Evolutionary conservation across 92 coral and sea anemone species (phyloP), one percentile per base, ranked within the genome.

Genomic region (Zoanthus solanderi): DNA sequence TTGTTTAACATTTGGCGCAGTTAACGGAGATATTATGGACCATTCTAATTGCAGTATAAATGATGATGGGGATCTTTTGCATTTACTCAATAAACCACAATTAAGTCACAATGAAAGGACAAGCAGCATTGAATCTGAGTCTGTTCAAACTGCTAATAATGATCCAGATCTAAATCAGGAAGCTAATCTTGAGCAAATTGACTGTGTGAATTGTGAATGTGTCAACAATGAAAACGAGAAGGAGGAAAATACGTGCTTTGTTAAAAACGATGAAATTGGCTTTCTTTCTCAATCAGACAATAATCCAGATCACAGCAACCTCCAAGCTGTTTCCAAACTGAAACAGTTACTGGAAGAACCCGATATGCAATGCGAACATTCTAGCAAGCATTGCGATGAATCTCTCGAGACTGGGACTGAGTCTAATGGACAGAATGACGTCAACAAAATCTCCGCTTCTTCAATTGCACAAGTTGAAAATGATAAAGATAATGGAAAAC

Each of bases 281-380:
- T 57, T 73, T 44, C 28, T 76, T 65, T 65, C 50, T 13, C 75
- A 88, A 37, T 17, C 16, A 44, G 84, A 88, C 14, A 48, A 67
- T 32, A 76, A 94, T 69, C 90, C 98, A 94, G 97, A 95, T 93
- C 96, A 96, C 96, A 94, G 98, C 93, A 92, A 78, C 81, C 89
- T 94, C 95, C 92, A 93, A 89, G 69, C 81, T 71, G 86, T 13
- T 52, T 93, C 93, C 53, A 87, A 90, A 77, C 66, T 90, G n/a
- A 91, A 92, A 48, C 90, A 92, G 83, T 80, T 95, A 30, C 72
- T 91, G 87, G 97, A 92, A 5, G 96, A 95, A 75, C 94, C 97
- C 32, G 95, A 95, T 71, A 92, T 90, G 88, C 99, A 95, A 52
- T 97, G 99, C 87, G 98, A 97, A 84, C 99, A 97, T 79, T 97